Evolutionary conservation across 2,113 vertebrate genomes (phyloP).

Genomic region (Lipophrys pholis): DNA sequence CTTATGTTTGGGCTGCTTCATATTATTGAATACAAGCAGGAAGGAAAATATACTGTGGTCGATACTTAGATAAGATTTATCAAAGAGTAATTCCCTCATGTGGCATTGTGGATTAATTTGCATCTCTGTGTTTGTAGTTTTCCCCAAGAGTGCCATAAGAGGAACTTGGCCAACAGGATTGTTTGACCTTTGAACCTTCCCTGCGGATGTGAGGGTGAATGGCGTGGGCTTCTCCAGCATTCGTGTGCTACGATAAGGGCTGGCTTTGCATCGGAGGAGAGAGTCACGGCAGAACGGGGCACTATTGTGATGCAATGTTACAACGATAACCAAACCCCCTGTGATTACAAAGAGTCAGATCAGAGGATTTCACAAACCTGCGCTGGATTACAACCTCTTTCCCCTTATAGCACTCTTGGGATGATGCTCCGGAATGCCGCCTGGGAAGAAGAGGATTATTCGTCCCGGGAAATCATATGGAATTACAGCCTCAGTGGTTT

Average conservation of each 20-base stretch:
- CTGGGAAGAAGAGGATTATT: constrained; percentile 68
- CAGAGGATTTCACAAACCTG: constrained; percentile 60
- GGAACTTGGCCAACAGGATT: constrained; percentile 32
- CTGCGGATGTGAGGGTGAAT: constrained; percentile 22
- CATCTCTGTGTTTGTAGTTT: constrained; percentile 15
- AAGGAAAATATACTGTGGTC: background rate
- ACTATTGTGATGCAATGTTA: constrained; percentile 27
- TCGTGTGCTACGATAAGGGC: constrained; percentile 51
- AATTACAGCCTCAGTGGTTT: constrained; percentile 68
- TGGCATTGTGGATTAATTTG: constrained; percentile 4
- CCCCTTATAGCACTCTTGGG: constrained; percentile 49
- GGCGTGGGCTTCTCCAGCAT: constrained; percentile 17
- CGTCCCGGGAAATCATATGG: constrained; percentile 66
- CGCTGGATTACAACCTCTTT: constrained; percentile 60
- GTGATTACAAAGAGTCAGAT: constrained; percentile 60
- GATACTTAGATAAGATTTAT: background rate
- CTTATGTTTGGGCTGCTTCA: too few relatives aligned
- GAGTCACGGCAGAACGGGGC: constrained; percentile 11
- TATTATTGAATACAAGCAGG: background rate
- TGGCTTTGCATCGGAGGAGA: constrained; percentile 21
- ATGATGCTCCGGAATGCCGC: constrained; percentile 47
- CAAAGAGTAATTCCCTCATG: background rate
- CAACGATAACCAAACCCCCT: constrained; percentile 58
- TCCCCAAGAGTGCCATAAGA: constrained; percentile 36
- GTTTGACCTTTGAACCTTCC: constrained; percentile 57